A percentile compares a stretch with the other conserved stretches of the same genome.
Conservation (phyloP, 1,140 invertebrate species). For the Tetramorium simillimum region DNA sequence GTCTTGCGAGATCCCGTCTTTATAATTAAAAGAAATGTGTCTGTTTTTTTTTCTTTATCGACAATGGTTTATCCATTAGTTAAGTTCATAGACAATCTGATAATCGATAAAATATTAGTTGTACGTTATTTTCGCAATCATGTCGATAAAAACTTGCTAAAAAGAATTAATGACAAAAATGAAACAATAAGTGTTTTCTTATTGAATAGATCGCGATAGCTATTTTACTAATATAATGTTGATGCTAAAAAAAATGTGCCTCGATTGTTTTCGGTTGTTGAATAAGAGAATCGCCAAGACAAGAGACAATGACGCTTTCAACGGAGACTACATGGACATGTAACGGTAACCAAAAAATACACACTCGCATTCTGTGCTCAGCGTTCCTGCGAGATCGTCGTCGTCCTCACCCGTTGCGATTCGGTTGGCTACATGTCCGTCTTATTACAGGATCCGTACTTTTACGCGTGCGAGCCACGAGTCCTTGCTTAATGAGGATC, state of each 20-base stretch:
- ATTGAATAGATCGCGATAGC: not conserved
- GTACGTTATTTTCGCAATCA: not conserved
- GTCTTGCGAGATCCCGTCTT: constrained; percentile 15
- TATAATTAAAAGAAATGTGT: constrained; percentile 25
- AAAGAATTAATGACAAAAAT: not conserved
- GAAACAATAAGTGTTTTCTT: not conserved
- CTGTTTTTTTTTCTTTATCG: not conserved
- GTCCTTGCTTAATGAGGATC: constrained; percentile 80
- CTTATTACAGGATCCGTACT: constrained; percentile 70
- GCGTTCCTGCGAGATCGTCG: constrained; percentile 4
- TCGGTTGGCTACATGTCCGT: constrained; percentile 57
- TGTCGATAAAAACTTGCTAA: not conserved
- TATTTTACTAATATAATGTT: not conserved
- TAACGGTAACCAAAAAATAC: constrained; percentile 62
- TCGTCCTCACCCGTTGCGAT: constrained; percentile 5
- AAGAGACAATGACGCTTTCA: not conserved
- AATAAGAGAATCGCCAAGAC: not conserved
- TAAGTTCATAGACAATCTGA: not conserved
- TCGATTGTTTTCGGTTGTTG: not conserved
- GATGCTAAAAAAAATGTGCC: not conserved
- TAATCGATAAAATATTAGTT: not conserved
- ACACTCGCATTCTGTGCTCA: not conserved
- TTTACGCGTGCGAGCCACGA: constrained; percentile 60
- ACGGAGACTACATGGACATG: not conserved
- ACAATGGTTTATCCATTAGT: not conserved